Percentiles rank a stretch among this genome's conserved stretches.
Evolutionary conservation across 1,140 invertebrate species (phyloP).

Genomic region (Acromyrmex charruanus): DNA sequence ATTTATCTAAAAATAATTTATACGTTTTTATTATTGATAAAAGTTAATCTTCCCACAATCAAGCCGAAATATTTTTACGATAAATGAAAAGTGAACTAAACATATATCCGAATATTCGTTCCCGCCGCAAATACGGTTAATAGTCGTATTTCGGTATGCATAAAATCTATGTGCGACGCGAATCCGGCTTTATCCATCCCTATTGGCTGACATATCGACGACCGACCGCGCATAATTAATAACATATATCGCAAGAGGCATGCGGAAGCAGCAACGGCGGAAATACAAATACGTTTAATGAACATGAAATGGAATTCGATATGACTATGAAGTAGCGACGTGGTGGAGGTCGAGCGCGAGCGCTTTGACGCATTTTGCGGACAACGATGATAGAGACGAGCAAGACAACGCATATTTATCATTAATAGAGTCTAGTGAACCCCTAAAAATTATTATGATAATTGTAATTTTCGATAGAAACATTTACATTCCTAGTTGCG

Average conservation of each 20-base stretch:
- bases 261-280: slow-evolving; percentile 21
- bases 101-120: background rate
- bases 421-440: slow-evolving; percentile 64
- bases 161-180: slow-evolving; percentile 31
- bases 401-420: slow-evolving; percentile 72
- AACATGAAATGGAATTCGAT: slow-evolving; percentile 70
- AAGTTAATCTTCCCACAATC: background rate
- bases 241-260: slow-evolving; percentile 53
- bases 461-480: slow-evolving; percentile 15
- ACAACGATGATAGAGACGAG: background rate
- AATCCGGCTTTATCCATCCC: slow-evolving; percentile 13
- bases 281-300: slow-evolving; percentile 70
- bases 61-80: background rate
- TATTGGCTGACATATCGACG: slow-evolving; percentile 39
- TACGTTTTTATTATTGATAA: background rate
- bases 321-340: slow-evolving; percentile 36
- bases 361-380: slow-evolving; percentile 11
- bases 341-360: background rate
- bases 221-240: slow-evolving; percentile 69
- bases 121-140: slow-evolving; percentile 35
- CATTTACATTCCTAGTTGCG: background rate
- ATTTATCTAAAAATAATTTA: background rate
- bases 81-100: background rate
- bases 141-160: background rate
- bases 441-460: slow-evolving; percentile 52